phyloP scores from a whole-genome alignment of 1,140 invertebrate species.

The Atta colombica region DNA sequence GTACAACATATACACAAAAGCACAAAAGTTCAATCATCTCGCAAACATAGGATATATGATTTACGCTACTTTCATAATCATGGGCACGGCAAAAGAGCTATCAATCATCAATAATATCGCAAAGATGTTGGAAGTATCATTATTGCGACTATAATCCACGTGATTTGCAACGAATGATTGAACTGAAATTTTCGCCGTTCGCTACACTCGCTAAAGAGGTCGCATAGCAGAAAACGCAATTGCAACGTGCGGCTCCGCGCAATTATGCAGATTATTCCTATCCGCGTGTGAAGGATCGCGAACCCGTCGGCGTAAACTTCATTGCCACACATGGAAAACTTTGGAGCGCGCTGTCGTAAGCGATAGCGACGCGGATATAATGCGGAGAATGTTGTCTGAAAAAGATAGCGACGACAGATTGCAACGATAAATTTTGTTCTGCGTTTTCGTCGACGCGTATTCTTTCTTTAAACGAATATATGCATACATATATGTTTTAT shows the following conservation, averaged over 20 bases:
- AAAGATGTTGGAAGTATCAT: slow-evolving; percentile 30
- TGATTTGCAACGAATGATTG: slow-evolving; percentile 23
- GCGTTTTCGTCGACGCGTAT: background rate
- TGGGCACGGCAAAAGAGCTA: slow-evolving; percentile 14
- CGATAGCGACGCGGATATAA: slow-evolving; percentile 42
- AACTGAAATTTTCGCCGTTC: slow-evolving; percentile 48
- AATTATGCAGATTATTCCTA: slow-evolving; percentile 64
- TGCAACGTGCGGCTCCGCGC: slow-evolving; percentile 47
- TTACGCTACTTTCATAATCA: slow-evolving; percentile 25
- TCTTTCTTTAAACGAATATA: background rate
- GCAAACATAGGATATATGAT: background rate
- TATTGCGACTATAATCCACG: slow-evolving; percentile 41
- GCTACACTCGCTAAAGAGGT: slow-evolving; percentile 37
- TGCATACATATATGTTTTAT: background rate
- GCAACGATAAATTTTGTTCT: slow-evolving; percentile 8
- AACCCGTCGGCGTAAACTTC: slow-evolving; percentile 52
- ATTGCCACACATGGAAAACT: slow-evolving; percentile 55
- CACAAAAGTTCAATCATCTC: background rate
- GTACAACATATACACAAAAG: background rate
- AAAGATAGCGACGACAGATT: slow-evolving; percentile 46
- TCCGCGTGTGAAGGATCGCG: slow-evolving; percentile 56
- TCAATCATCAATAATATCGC: slow-evolving; percentile 56
- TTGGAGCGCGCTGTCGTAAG: slow-evolving; percentile 36
- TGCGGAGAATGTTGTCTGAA: background rate
- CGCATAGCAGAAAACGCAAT: slow-evolving; percentile 41